Base-by-base conservation (phyloP, 2,113 vertebrate genomes). In the Hemicordylus capensis region DNA sequence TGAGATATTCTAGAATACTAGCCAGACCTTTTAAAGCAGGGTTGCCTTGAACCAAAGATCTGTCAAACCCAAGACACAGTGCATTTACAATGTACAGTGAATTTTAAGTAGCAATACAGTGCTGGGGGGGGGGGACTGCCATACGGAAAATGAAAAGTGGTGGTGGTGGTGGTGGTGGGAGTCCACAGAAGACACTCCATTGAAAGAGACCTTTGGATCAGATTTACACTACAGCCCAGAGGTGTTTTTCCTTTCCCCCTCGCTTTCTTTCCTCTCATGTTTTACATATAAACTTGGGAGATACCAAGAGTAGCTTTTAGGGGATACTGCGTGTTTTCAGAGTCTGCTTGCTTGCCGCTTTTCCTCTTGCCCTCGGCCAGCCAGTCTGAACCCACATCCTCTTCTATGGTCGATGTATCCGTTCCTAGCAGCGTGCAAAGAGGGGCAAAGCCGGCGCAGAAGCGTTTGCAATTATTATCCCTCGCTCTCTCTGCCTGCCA, bases 291-390 rank as follows among this genome's bases (percentile, higher is more conserved):
- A 87, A 88, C 74, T 87, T 83, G 95, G 95, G 75, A 85, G 88
- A 88, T 93, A 95, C 96, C 95, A 95, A 90, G 77, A 77, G 58
- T 19, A 17, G 69, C 51, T 56, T 7, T 44, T 67, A 83, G 89
- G 90, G 93, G 95, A 92, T 87, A 86, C 73, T n/a, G 51, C 34
- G 64, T 54, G 63, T 42, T 54, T 42, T 46, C 76, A 48, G n/a
- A 46, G 1, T 54, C 76, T 48, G 79, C 70, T 39, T 42, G 61
- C 44, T 37, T 39, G 5, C 34, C 4, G 4, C 74, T 9, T 34
- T 15, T 7, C 3, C 59, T 11, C 9, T 7, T 1, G 59, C 76
- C 28, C 6, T 0, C 15, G 0, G 1, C 4, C 56, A 31, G 34
- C 54, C 44, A 19, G 0, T 31, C 8, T 48, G 28, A 14, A 63